A percentile compares a stretch with the other conserved stretches of the same genome.
These are phyloP conservation scores for Hylaeus anthracinus DNA, from an alignment of 1,140 invertebrate genomes.

Conservation along the genomic window DNA sequence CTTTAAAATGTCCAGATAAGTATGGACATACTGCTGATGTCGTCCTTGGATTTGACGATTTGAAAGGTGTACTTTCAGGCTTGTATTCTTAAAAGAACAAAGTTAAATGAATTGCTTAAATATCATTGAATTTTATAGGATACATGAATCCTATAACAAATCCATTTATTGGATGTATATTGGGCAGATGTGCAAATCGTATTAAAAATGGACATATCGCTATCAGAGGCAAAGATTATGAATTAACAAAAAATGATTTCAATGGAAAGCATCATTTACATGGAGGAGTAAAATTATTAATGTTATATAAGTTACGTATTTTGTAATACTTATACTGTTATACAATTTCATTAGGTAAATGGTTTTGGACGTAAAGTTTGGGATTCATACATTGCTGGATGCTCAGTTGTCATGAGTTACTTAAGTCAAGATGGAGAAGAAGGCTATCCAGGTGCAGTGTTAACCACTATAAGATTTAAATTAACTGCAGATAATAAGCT, in stretches of 20 bases:
- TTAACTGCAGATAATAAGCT: conserved; percentile 88
- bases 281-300: conserved; percentile 84
- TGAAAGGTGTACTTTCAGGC: conserved; percentile 79
- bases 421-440: conserved; percentile 91
- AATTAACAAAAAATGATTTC: conserved; percentile 86
- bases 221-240: conserved; percentile 85
- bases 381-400: conserved; percentile 80
- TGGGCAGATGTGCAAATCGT: conserved; percentile 93
- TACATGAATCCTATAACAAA: conserved; percentile 83
- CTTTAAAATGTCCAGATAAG: conserved; percentile 85
- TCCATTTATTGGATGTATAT: conserved; percentile 91
- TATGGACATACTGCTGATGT: conserved; percentile 84
- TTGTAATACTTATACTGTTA: neutral
- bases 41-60: conserved; percentile 85
- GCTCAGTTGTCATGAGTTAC: conserved; percentile 85
- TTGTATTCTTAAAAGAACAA: neutral
- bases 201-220: conserved; percentile 86
- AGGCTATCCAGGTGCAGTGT: conserved; percentile 90
- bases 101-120: neutral
- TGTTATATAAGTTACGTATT: conserved; percentile 7
- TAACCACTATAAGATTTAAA: conserved; percentile 86
- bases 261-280: conserved; percentile 89
- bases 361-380: conserved; percentile 73
- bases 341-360: conserved; percentile 50
- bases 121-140: conserved; percentile 72